Base-by-base conservation (phyloP, 2,113 vertebrate species). In the Ibidorhyncha struthersii region DNA sequence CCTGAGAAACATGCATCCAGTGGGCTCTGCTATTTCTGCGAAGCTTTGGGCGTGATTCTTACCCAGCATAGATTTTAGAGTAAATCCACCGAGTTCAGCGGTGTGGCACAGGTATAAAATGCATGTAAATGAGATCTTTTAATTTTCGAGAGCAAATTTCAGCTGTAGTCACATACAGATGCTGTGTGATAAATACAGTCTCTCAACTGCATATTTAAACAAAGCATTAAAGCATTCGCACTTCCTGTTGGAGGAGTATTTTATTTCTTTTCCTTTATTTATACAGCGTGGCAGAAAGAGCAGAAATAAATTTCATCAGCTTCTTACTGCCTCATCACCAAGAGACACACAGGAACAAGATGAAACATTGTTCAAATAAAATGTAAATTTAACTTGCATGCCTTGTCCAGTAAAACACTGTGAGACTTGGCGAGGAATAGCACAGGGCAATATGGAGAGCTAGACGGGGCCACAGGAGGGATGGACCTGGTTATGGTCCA, bases 181-280 rank as follows among this genome's bases (percentile, higher is more conserved):
- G 88, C 66, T n/a, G 81, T 6, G 18, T 94, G 94, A 97, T 94
- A 97, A 97, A 97, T 85, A 86, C 78, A 79, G 63, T 93, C 97
- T 94, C 93, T 96, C 91, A 58, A 82, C 96, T 38, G 76, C 84
- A 45, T 87, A 74, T 97, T 96, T 90, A 98, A 98, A 97, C 86
- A 91, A 88, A 70, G 67, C 93, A 92, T 94, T 93, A 94, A 96
- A 95, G 73, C 91, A 40, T 95, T 97, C 83, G 67, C 88, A 40
- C 85, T 98, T 98, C 95, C 94, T 93, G 82, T 97, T 96, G 95
- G 47, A 94, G 91, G 90, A 96, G 94, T 76, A 96, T 90, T 96
- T 97, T 96, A 96, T 61, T 92, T 78, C 88, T 86, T 91, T 70
- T 62, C 73, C 82, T 90, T 40, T 90, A 83, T 97, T 91, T 91